Evolutionary conservation across 2,797 vertebrate species (phyloP).

Genomic region (Glyptemys insculpta): DNA sequence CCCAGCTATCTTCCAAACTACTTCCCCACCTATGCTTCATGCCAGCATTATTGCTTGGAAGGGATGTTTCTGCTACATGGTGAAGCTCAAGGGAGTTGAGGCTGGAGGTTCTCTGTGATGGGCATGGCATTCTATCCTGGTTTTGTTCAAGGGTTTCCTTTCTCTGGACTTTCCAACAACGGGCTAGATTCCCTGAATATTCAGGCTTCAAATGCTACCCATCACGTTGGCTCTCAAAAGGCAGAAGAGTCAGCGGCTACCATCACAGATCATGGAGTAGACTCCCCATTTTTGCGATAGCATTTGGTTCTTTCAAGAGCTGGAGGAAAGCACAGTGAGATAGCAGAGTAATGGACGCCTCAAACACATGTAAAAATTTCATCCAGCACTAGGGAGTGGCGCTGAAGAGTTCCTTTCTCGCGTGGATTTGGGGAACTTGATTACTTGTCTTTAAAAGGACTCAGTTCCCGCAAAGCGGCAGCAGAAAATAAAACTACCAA

Average conservation of each 20-base stretch:
- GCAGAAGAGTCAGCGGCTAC: neutral
- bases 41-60: neutral
- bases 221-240: neutral
- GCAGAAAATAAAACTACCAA: neutral
- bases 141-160: accelerated
- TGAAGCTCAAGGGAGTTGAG: neutral
- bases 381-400: accelerated
- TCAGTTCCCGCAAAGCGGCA: neutral
- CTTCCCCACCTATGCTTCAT: no score
- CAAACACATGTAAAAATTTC: neutral
- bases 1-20: neutral
- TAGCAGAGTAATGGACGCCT: neutral
- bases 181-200: neutral
- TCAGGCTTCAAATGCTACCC: neutral
- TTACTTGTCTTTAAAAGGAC: neutral
- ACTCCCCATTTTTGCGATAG: neutral
- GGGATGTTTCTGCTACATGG: neutral
- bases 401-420: neutral
- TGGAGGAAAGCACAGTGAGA: neutral
- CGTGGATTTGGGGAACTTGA: neutral
- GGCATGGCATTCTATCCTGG: accelerated
- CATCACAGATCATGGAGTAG: neutral
- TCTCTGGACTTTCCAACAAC: neutral
- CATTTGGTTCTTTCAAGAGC: neutral
- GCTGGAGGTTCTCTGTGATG: neutral